Evolutionary conservation across 2,888 invertebrate species (phyloP), one percentile per base, ranked within the genome.

Genomic region (Conistra vaccinii): DNA sequence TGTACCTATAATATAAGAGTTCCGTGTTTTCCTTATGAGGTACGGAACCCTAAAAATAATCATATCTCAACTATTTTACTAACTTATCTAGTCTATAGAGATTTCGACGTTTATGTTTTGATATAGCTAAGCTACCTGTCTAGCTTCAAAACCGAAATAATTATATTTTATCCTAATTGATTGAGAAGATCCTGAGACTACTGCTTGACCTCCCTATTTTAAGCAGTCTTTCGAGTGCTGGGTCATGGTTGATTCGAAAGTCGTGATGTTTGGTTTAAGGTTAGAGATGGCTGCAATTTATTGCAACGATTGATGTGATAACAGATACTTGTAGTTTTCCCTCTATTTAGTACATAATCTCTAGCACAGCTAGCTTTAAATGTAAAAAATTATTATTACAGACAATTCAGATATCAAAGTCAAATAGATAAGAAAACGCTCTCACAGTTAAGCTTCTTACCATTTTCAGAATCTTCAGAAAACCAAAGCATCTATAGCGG

Each of bases 401-500:
- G 20, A 5, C 3, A 29, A 10, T 72, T 32, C 6, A 5, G 23
- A 39, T 60, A 29, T 10, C n/a, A 51, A 26, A n/a, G 14, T 20
- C 3, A 29, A 48, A 17, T 26, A 65, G 17, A 35, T 42, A 39
- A 42, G 20, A 62, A 55, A 26, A 26, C 12, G 12, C n/a, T 7
- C 29, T 63, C 20, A 14, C 4, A 45, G 17, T 53, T 26, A 29
- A 20, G 10, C 29, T 65, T 45, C 2, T 17, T 23, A 10, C 3
- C 6, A 20, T 63, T 83, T 80, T 55, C 91, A 98, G 98, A 98
- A 97, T 93, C 96, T 98, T 78, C 98, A 98, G 93, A 98, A 98
- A 94, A 97, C 98, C 67, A 98, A 98, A 95, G 97, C 98, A 17
- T 98, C 98, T 35, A 96, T 98, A 66, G 97, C 98, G 1, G 99